Conservation (phyloP, 2,888 invertebrate genomes). For the Brassicogethes aeneus region DNA sequence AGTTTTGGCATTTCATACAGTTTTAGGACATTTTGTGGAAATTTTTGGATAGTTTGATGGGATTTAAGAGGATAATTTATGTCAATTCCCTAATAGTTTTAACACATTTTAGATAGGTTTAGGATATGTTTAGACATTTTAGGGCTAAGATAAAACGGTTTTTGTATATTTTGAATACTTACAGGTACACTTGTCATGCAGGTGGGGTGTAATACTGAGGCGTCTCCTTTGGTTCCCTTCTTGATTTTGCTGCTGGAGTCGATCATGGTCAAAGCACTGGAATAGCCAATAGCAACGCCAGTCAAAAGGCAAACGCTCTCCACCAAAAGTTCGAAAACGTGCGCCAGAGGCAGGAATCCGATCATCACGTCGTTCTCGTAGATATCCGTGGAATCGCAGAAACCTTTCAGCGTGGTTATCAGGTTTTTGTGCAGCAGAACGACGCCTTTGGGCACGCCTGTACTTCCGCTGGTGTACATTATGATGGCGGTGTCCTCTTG, state of each 20-base stretch:
- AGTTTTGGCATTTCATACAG: too few relatives aligned
- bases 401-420: slow-evolving; percentile 69
- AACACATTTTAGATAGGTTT: too few relatives aligned
- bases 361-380: slow-evolving; percentile 73
- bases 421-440: slow-evolving; percentile 75
- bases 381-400: slow-evolving; percentile 68
- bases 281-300: slow-evolving; percentile 93
- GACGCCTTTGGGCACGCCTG: slow-evolving; percentile 90
- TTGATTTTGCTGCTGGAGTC: slow-evolving; percentile 93
- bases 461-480: slow-evolving; percentile 99
- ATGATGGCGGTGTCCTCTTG: slow-evolving; percentile 84
- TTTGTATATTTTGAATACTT: too few relatives aligned
- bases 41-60: too few relatives aligned
- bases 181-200: slow-evolving; percentile 96
- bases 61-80: too few relatives aligned
- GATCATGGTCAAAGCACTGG: slow-evolving; percentile 87
- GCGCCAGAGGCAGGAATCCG: slow-evolving; percentile 93
- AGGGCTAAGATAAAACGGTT: too few relatives aligned
- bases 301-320: slow-evolving; percentile 75
- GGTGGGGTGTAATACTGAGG: slow-evolving; percentile 82
- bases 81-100: too few relatives aligned
- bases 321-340: slow-evolving; percentile 93
- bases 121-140: too few relatives aligned
- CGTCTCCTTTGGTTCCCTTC: slow-evolving; percentile 91
- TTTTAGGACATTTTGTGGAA: too few relatives aligned